Evolutionary conservation across 2,113 vertebrate species (phyloP).

Genomic region (Ammospiza nelsoni): DNA sequence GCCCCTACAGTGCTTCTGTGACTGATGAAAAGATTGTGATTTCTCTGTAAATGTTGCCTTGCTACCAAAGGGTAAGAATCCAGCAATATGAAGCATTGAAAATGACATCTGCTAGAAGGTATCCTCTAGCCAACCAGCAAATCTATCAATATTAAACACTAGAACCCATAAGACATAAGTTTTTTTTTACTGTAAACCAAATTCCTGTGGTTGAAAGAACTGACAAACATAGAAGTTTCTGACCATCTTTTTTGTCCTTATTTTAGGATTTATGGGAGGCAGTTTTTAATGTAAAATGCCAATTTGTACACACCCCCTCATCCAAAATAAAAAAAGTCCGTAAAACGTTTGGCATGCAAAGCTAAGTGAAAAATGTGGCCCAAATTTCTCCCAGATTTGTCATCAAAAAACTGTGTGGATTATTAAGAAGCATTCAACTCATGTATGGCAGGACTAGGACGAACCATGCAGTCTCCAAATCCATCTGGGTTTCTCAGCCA

Average conservation of each 20-base stretch:
- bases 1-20: neutral
- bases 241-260: neutral
- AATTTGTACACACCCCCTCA: neutral
- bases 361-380: neutral
- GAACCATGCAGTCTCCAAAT: neutral
- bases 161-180: neutral
- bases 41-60: slow-evolving; percentile 19
- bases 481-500: neutral
- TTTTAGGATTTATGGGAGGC: neutral
- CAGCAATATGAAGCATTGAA: neutral
- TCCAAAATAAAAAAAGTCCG: accelerated
- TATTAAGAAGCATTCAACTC: neutral
- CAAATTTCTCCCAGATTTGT: neutral
- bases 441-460: neutral
- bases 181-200: neutral
- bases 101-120: slow-evolving; percentile 21
- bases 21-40: slow-evolving; percentile 24
- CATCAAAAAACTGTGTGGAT: neutral
- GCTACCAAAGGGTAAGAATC: neutral
- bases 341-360: neutral
- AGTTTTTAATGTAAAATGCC: neutral
- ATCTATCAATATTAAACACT: slow-evolving; percentile 27
- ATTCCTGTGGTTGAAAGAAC: neutral
- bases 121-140: slow-evolving; percentile 45
- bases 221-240: neutral